Base-by-base conservation (phyloP, 2,797 vertebrate genomes). In the Chaetophractus vellerosus region DNA sequence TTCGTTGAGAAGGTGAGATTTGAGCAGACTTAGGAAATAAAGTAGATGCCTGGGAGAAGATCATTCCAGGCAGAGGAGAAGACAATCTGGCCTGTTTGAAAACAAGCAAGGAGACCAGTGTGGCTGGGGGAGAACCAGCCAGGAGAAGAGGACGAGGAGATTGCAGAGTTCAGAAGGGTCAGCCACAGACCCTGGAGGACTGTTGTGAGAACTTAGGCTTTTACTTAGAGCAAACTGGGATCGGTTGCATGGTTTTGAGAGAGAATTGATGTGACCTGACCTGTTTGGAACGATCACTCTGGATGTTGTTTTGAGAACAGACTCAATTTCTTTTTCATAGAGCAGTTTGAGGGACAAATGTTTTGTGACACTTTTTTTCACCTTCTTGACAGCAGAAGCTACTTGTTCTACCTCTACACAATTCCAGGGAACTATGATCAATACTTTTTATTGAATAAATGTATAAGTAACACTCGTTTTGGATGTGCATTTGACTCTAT, bases 381-480 rank as follows among this genome's bases (percentile, higher is more conserved):
- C 41, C 36, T 45, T 28, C 28, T 88, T 85, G 41, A 72, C 28
- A 36, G 16, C 9, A 66, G 38, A 66, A 2, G 1, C 48, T 61
- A 1, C 16, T 55, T 78, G 15, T 24, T 28, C 26, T 38, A 31
- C 9, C 0, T 33, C n/a, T 59, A 1, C 2, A 2, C 12, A 52
- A 52, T 88, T 88, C 19, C 21, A 50, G 45, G 63, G 4, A 71
- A 38, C 4, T 36, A 45, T 5, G 16, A 18, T 33, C 64, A 18
- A n/a, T 64, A 11, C 36, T 50, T 45, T 76, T 48, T 74, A 1
- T 75, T 88, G 8, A 59, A 61, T 90, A 50, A 52, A 28, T 64
- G 33, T 11, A 1, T 69, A 69, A 52, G 24, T 41, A 41, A 5
- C 16, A 38, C 45, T 55, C 1, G 19, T 81, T 74, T 78, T 57